These are phyloP conservation scores for Strix uralensis DNA, from an alignment of 2,113 vertebrate species.

Conservation along the genomic window DNA sequence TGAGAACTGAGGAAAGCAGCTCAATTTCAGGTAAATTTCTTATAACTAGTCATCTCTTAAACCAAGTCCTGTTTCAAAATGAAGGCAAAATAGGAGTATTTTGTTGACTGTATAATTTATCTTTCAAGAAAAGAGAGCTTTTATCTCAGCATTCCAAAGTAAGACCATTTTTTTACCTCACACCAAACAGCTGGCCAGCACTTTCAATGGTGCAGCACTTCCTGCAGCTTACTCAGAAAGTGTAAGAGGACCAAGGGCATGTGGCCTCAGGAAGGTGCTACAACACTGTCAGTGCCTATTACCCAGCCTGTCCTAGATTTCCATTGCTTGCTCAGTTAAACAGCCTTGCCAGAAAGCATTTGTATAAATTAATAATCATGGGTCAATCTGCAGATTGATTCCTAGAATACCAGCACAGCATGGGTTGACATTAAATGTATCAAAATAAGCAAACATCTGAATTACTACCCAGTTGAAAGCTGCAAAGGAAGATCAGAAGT, in stretches of 20 bases:
- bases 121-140: not conserved
- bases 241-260: not conserved
- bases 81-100: not conserved
- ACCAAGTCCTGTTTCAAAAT: not conserved
- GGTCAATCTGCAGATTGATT: not conserved
- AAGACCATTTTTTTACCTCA: not conserved
- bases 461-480: fast-evolving
- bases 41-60: not conserved
- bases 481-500: not conserved
- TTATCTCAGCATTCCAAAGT: not conserved
- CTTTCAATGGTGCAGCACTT: not conserved
- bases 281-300: not conserved
- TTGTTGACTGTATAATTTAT: not conserved
- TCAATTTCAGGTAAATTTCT: not conserved
- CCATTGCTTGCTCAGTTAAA: not conserved
- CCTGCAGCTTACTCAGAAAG: not conserved
- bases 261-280: not conserved
- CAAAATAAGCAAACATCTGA: not conserved
- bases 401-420: not conserved
- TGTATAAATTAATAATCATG: not conserved
- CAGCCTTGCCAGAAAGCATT: not conserved
- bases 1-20: fast-evolving
- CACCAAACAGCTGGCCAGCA: not conserved
- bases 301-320: not conserved
- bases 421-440: not conserved